phyloP scores from a whole-genome alignment of 2,113 vertebrate genomes.

The Pterocles orientalis region DNA sequence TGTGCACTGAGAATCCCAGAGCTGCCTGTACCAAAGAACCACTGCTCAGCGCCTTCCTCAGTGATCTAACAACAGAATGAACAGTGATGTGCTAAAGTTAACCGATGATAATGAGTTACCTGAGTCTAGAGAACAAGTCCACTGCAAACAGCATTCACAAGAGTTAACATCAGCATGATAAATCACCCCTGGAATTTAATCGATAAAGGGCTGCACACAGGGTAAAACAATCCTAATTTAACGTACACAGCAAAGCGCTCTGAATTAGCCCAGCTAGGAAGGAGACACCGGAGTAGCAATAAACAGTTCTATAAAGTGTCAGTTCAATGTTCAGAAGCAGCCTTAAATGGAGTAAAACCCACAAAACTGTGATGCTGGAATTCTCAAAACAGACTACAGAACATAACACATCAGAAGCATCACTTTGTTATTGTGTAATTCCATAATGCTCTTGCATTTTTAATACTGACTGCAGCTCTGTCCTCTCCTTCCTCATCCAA shows the following conservation, averaged over 20 bases:
- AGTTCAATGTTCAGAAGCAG: not conserved
- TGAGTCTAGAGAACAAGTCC: not conserved
- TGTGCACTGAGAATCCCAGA: not conserved
- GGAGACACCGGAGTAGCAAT: not conserved
- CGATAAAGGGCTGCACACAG: not conserved
- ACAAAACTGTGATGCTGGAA: not conserved
- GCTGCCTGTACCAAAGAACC: not conserved
- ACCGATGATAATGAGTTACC: not conserved
- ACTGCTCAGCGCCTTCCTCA: not conserved
- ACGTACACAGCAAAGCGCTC: not conserved
- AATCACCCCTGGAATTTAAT: not conserved
- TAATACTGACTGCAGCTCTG: not conserved
- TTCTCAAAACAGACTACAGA: not conserved
- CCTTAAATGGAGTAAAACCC: not conserved
- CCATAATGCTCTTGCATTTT: not conserved
- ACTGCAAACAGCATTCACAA: not conserved
- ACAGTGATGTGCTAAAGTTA: not conserved
- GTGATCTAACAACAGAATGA: not conserved
- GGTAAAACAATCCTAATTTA: not conserved
- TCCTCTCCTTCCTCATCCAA: not conserved
- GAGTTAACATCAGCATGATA: not conserved
- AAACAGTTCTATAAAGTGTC: not conserved
- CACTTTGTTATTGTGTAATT: not conserved
- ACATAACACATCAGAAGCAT: not conserved
- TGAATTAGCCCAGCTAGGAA: not conserved